These are phyloP conservation scores for Molossus molossus DNA, from an alignment of 2,797 vertebrate species.

Conservation along the genomic window DNA sequence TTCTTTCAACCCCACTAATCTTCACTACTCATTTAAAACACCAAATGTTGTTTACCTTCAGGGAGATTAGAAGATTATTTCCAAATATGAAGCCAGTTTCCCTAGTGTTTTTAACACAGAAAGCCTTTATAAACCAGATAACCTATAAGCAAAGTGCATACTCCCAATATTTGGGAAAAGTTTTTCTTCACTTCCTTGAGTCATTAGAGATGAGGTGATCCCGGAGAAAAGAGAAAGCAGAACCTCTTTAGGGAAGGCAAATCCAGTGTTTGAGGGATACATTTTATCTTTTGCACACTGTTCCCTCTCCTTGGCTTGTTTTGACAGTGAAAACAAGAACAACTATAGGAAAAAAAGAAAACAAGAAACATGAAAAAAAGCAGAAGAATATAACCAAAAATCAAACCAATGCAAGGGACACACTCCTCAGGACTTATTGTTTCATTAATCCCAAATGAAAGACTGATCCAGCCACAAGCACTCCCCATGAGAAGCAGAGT, in stretches of 20 bases:
- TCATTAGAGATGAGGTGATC: background rate
- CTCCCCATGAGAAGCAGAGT: background rate
- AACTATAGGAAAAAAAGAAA: background rate
- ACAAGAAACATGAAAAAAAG: background rate
- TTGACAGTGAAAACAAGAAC: constrained; percentile 43
- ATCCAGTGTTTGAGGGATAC: background rate
- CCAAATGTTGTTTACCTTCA: constrained; percentile 71
- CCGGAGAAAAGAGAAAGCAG: background rate
- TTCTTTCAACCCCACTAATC: constrained; percentile 49
- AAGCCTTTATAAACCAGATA: constrained; percentile 55
- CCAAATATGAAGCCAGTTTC: constrained; percentile 64
- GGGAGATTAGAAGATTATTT: constrained; percentile 69
- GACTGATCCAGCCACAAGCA: background rate
- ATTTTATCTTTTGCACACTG: constrained; percentile 25
- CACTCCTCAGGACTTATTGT: background rate
- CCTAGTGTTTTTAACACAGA: constrained; percentile 53
- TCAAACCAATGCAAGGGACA: background rate
- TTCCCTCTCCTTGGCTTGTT: background rate
- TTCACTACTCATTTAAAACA: constrained; percentile 70
- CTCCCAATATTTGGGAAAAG: background rate
- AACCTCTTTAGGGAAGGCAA: background rate
- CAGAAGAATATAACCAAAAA: constrained; percentile 34
- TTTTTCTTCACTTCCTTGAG: constrained; percentile 32
- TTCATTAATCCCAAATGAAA: constrained; percentile 63
- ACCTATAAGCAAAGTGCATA: constrained; percentile 34